These are phyloP conservation scores for Trinectes maculatus DNA, from an alignment of 2,113 vertebrate species.

Conservation along the genomic window DNA sequence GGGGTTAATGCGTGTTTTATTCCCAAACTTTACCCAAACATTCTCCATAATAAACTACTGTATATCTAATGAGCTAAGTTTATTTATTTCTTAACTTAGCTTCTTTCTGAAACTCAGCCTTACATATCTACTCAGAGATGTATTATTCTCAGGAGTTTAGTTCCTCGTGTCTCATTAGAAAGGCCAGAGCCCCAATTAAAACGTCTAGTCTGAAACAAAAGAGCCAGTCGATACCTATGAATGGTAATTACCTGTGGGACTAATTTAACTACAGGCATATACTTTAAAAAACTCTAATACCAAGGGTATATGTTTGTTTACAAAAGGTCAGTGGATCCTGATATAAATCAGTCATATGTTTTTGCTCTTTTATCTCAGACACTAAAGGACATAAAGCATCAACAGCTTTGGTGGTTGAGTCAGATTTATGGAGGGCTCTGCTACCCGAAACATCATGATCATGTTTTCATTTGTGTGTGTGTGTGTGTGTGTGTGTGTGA, in stretches of 20 bases:
- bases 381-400: constrained; percentile 3
- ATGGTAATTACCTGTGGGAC: not conserved
- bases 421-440: constrained; percentile 40
- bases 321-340: constrained; percentile 5
- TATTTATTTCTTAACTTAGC: too few species aligned
- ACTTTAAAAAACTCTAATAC: not conserved
- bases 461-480: not conserved
- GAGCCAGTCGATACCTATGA: not conserved
- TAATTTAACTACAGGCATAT: not conserved
- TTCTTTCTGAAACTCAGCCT: constrained; percentile 14
- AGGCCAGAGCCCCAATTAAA: constrained; percentile 30
- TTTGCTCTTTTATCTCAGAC: not conserved
- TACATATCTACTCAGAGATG: constrained; percentile 9
- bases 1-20: too few species aligned
- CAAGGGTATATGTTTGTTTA: not conserved
- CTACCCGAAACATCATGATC: too few species aligned
- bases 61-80: not conserved
- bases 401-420: constrained; percentile 28
- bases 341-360: not conserved
- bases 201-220: too few species aligned
- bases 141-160: constrained; percentile 17
- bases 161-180: constrained; percentile 29
- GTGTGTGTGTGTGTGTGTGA: constrained; percentile 5
- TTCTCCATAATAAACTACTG: too few species aligned
- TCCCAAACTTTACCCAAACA: too few species aligned